A percentile compares a stretch with the other conserved stretches of the same genome.
phyloP scores from a whole-genome alignment of 2,113 vertebrate species.

The Setophaga petechia region DNA sequence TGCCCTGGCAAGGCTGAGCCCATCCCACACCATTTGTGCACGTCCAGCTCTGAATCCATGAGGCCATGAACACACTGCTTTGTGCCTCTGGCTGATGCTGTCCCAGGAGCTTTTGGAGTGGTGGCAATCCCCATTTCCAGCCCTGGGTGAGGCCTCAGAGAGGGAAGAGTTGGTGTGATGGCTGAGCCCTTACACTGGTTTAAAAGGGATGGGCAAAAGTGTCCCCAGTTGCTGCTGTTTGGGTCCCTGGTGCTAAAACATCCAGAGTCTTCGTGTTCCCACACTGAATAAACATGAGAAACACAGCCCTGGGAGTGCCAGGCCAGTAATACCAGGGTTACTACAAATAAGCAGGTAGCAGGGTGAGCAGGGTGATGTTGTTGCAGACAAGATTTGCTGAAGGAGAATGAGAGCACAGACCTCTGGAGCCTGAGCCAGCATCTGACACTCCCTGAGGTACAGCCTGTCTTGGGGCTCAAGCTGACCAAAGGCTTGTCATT shows the following conservation, averaged over 20 bases:
- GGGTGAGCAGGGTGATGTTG: neutral
- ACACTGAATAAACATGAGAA: neutral
- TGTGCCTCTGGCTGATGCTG: neutral
- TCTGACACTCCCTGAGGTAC: neutral
- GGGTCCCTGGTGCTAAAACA: neutral
- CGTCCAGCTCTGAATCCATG: neutral
- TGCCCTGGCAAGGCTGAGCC: neutral
- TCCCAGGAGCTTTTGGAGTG: neutral
- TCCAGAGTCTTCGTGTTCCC: neutral
- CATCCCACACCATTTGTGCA: rapidly evolving
- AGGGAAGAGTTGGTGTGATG: neutral
- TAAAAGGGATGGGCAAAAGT: neutral
- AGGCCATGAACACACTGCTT: rapidly evolving
- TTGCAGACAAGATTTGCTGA: neutral
- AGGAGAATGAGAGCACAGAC: neutral
- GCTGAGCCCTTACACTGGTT: neutral
- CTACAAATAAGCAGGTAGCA: neutral
- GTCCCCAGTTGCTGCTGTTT: neutral
- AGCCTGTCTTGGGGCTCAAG: neutral
- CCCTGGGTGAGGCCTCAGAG: neutral
- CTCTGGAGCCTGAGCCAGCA: neutral
- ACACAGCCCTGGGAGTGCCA: neutral
- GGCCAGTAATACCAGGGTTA: neutral
- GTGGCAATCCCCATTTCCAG: neutral
- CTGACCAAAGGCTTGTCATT: neutral